phyloP scores from a whole-genome alignment of 2,113 vertebrate genomes.

The Otocyon megalotis region DNA sequence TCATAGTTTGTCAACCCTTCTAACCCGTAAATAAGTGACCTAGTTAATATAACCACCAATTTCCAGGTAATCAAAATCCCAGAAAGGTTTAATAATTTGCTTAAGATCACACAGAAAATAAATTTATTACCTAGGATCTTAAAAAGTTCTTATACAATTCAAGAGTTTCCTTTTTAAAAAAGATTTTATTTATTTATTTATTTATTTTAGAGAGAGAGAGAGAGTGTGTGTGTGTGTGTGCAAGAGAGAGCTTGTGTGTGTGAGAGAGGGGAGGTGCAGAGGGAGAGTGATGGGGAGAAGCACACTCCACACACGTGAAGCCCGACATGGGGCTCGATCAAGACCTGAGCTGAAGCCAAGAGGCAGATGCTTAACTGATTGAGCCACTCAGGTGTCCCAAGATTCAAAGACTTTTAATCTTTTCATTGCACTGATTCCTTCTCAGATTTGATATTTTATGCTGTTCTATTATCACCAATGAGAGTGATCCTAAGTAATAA shows the following conservation, averaged over 20 bases:
- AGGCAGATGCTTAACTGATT: not conserved
- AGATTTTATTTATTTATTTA: not conserved
- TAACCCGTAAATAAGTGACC: not conserved
- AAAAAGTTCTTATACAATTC: not conserved
- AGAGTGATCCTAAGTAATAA: not conserved
- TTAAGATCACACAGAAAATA: not conserved
- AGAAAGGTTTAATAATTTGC: not conserved
- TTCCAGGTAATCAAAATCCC: not conserved
- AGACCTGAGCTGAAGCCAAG: not conserved
- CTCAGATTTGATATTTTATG: not conserved
- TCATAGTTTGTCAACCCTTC: not conserved
- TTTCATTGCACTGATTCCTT: not conserved
- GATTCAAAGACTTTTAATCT: not conserved
- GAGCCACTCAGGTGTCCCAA: not conserved
- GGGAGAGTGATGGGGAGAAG: not conserved
- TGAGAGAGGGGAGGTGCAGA: too few species aligned
- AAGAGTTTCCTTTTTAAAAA: not conserved
- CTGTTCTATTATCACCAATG: not conserved
- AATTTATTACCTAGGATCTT: not conserved
- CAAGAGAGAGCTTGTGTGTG: not conserved
- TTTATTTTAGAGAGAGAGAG: not conserved
- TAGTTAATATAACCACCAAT: not conserved
- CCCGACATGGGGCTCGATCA: not conserved
- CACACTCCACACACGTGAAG: not conserved
- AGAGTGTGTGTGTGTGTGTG: not conserved